Evolutionary conservation across 92 coral and sea anemone species (phyloP), one percentile per base, ranked within the genome.

Genomic region (Siderastrea radians): DNA sequence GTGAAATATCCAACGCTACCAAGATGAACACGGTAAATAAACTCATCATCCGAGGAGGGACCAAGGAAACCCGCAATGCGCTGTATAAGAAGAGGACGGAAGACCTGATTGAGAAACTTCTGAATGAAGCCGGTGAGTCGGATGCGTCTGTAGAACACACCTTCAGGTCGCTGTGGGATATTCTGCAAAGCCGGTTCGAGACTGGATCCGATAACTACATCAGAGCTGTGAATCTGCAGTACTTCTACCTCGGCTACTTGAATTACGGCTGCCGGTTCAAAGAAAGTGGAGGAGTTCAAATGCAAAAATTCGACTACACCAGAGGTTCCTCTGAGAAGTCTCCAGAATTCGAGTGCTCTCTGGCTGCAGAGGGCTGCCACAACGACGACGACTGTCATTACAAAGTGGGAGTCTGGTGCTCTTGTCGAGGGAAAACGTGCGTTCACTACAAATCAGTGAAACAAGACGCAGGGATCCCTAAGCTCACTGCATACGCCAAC

Each of bases 131-230:
- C 46, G 11, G 64, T 1, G 59, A 57, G 17, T 47, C 63, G 50
- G 49, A 62, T 10, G 52, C 88, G 12, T 63, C 86, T 8, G 68
- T 90, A 8, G 72, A 57, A 64, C 81, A 62, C 59, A 75, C 55
- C 8, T 78, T 90, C 43, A 90, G 77, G 15, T 73, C 93, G 5
- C 69, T 90, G 19, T 90, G 93, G 90, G 78, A 90, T 61, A 49
- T 90, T 68, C 86, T 85, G 3, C 77, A 85, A 19, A 74, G 74
- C 8, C 85, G 80, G 54, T 68, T 58, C 48, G 16, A 72, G 57
- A 14, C 66, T 8, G 76, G 52, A 48, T 48, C 85, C 52, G 45
- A 64, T 6, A 51, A 57, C 58, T 82, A 17, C 47, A 88, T 79
- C 80, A 86, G 84, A 89, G 89, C 89, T 7, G 75, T 67, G 4